Base-by-base conservation (phyloP, 2,797 vertebrate genomes). In the Myotis planiceps region DNA sequence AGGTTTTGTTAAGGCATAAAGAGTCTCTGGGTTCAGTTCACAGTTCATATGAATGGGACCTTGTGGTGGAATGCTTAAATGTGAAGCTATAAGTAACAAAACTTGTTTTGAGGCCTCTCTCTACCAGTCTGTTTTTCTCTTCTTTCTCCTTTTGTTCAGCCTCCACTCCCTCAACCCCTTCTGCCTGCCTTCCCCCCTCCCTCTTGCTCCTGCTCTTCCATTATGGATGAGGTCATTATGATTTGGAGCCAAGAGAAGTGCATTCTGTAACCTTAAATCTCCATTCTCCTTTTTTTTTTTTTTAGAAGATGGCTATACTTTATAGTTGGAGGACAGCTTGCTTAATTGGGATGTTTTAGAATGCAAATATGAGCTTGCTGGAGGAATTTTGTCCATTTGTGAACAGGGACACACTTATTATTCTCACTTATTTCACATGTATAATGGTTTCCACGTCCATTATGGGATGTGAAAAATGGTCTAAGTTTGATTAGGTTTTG, bases 151-250 rank as follows among this genome's bases (percentile, higher is more conserved):
- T 87, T 58, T 21, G 37, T 84, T 82, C 37, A 10, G 0, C 29
- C 27, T 63, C 55, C 5, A 23, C 6, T 21, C 9, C 19, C 32
- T 27, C 21, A 42, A 15, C 32, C 34, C 16, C 37, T 78, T 29
- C 25, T 15, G n/a, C 16, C 53, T 49, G 32, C 15, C 71, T 19
- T 16, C 8, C 7, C 49, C 34, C 27, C 23, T 2, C 27, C 10
- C 32, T 53, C 5, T 25, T 19, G 9, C 47, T 49, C 18, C 45
- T 8, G 3, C 42, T 49, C 18, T 63, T 86, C 96, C 92, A 83
- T 98, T 94, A 96, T 90, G 75, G 87, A 96, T 96, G 94, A 98
- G 89, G 80, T 98, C 95, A 97, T 97, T 79, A 68, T 42, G 83
- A 76, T 88, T 88, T 95, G 58, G 42, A 96, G 95, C 95, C 96